Base-by-base conservation (phyloP, 2,888 invertebrate genomes). In the Eupithecia pulchellata region DNA sequence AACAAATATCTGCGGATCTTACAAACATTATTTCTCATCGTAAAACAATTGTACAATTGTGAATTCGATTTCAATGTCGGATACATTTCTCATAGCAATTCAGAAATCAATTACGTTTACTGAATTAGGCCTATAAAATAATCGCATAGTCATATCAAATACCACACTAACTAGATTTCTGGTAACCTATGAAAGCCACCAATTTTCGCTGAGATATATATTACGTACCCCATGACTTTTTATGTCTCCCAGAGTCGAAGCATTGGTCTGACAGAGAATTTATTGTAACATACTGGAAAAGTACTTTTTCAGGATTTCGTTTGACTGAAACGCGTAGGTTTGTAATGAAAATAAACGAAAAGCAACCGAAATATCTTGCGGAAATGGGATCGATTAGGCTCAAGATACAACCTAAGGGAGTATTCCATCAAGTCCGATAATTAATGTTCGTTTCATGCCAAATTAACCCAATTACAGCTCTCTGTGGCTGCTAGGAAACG, bases 261-360 rank as follows among this genome's bases (percentile, higher is more conserved):
- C 30, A 30, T 60, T 27, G 60, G 63, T 64, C 77, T 77, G 78
- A 73, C 76, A 79, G 72, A 63, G 39, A 79, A 76, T 69, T 61
- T 67, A 66, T 69, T 62, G 62, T 30, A 57, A 42, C 63, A 42
- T 27, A 57, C 57, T 27, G 57, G 27, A 17, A 57, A 29, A 57
- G 57, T 57, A 57, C 57, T 61, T 32, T 61, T 61, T 61, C 61
- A 61, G 61, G 61, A 61, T 61, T 61, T 63, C 42, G 42, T 36
- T 63, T 42, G 32, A 63, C 63, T 63, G 63, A 63, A 42, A 42
- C 32, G 3, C 20, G 30, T 34, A 30, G 25, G 0, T 27, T 63
- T 29, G 52, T 52, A 52, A 52, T 25, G 42, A 20, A 63, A 42
- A 29, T 42, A 63, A 39, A 34, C 61, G 34, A 52, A 52, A 52